phyloP scores from a whole-genome alignment of 2,888 invertebrate species.

The Tachina fera region DNA sequence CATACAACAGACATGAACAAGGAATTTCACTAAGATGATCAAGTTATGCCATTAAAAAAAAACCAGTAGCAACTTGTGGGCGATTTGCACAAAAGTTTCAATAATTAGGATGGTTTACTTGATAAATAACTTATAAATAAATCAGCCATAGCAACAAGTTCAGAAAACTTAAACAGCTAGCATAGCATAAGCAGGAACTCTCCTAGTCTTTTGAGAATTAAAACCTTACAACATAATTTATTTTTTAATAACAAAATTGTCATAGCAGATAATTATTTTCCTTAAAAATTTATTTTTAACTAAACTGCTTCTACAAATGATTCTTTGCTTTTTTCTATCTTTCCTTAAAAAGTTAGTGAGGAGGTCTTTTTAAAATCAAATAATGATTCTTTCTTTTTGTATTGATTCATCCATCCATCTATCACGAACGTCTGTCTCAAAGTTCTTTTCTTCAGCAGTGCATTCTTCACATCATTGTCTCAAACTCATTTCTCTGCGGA shows the following conservation, averaged over 20 bases:
- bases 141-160: not conserved
- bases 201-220: not conserved
- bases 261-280: conserved; percentile 14
- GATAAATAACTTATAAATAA: conserved; percentile 2
- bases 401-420: conserved; percentile 55
- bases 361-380: conserved; percentile 10
- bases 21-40: conserved; percentile 27
- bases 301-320: not conserved
- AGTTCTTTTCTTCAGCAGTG: not conserved
- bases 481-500: conserved; percentile 8
- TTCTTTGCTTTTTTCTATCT: not conserved
- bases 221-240: not conserved
- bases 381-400: conserved; percentile 7
- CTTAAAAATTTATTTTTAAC: conserved; percentile 40
- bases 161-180: not conserved
- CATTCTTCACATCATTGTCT: not conserved
- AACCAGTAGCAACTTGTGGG: not conserved
- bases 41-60: conserved; percentile 11
- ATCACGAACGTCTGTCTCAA: conserved; percentile 23
- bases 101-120: not conserved
- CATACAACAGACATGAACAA: conserved; percentile 23
- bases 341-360: not conserved
- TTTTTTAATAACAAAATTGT: not conserved
- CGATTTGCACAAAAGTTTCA: conserved; percentile 2
- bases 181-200: not conserved